Evolutionary conservation across 2,888 invertebrate genomes (phyloP).

Genomic region (Drosophila prostipennis): DNA sequence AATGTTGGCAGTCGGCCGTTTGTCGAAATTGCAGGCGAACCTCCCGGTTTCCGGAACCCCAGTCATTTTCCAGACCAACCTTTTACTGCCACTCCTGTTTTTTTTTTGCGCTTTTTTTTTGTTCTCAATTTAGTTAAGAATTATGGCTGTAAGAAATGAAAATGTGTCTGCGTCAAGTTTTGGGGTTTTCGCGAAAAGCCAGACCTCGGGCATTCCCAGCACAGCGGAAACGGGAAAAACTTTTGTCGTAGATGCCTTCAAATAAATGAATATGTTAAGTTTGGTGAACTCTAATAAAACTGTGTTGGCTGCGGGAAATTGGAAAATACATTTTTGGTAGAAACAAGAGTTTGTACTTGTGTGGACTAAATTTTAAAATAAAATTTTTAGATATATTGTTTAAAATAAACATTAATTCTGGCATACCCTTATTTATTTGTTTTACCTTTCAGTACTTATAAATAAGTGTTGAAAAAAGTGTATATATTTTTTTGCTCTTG

Average conservation of each 20-base stretch:
- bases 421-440: slow-evolving; percentile 14
- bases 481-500: slow-evolving; percentile 11
- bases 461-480: slow-evolving; percentile 20
- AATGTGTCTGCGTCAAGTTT: slow-evolving; percentile 42
- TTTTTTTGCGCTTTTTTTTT: slow-evolving; percentile 18
- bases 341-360: background rate
- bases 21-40: slow-evolving; percentile 60
- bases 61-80: slow-evolving; percentile 21
- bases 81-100: slow-evolving; percentile 21
- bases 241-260: slow-evolving; percentile 21
- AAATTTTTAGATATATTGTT: background rate
- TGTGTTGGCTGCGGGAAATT: slow-evolving; percentile 11
- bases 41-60: slow-evolving; percentile 11
- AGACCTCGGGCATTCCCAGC: slow-evolving; percentile 36
- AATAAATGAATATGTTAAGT: slow-evolving; percentile 43
- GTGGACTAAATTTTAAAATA: background rate
- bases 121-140: slow-evolving; percentile 58
- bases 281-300: slow-evolving; percentile 27
- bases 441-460: background rate
- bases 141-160: slow-evolving; percentile 67
- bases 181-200: slow-evolving; percentile 26
- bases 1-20: slow-evolving; percentile 66
- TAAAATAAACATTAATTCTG: background rate
- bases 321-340: background rate
- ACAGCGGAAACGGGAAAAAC: slow-evolving; percentile 27